A percentile compares a stretch with the other conserved stretches of the same genome.
Evolutionary conservation across 1,140 invertebrate species (phyloP).

Genomic region (Platyura marginata): DNA sequence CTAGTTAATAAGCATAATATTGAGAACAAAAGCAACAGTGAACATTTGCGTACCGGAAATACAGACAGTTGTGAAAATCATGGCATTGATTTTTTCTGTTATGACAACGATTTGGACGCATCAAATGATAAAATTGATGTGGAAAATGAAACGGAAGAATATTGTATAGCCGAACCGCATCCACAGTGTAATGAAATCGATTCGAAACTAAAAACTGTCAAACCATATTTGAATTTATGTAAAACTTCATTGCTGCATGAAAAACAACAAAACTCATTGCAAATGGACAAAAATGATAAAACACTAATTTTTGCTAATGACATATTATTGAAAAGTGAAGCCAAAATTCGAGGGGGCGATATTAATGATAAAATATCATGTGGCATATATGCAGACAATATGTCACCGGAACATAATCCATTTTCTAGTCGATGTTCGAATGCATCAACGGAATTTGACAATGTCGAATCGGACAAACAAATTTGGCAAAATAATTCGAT

Average conservation of each 20-base stretch:
- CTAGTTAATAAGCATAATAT: too few relatives aligned
- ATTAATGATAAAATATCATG: neutral
- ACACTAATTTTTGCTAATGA: too few relatives aligned
- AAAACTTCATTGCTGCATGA: too few relatives aligned
- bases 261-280: too few relatives aligned
- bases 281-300: too few relatives aligned
- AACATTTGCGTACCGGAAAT: neutral
- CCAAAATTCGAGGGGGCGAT: too few relatives aligned
- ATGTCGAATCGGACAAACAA: neutral
- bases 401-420: neutral
- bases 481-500: neutral
- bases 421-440: neutral
- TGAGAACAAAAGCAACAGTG: neutral
- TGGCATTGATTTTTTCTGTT: neutral
- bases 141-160: constrained; percentile 14
- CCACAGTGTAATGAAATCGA: neutral
- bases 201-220: too few relatives aligned
- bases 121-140: constrained; percentile 23
- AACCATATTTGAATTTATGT: too few relatives aligned
- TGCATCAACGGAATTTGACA: neutral
- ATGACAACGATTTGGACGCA: constrained; percentile 11
- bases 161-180: constrained; percentile 1
- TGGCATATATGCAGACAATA: neutral
- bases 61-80: neutral
- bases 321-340: too few relatives aligned